Evolutionary conservation across 2,797 vertebrate species (phyloP), one percentile per base, ranked within the genome.

Genomic region (Chrosomus eos): DNA sequence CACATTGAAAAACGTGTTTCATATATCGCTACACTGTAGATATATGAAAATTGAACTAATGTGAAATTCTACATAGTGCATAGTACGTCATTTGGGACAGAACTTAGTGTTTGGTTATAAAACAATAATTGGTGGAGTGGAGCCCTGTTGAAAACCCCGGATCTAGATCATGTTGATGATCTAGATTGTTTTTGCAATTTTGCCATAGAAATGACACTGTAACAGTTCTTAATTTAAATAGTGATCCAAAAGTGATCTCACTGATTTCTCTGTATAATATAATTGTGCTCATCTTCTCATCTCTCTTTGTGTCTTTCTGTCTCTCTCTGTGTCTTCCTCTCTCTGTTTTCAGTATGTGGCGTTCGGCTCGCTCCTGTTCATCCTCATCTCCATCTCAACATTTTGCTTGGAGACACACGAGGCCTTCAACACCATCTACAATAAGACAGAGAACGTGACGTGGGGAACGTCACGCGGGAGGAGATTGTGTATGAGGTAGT

Each of bases 341-440:
- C 66, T 83, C 88, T 92, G 88, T 92, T 89, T 92, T 78, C 95
- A 99, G 98, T 98, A 99, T 68, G 97, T 98, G 94, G 98, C 98
- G 28, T 97, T 99, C 78, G 97, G 95, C 87, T 99, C 98, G 3
- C 97, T 99, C 84, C 97, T 99, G 94, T 99, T 99, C 95, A 99
- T 99, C 94, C 96, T 99, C 93, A 97, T 99, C 93, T 99, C 98
- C 92, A 99, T 99, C 95, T 98, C 98, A 88, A 99, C 98, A 85
- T 99, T 99, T 96, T 99, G 98, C 93, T 95, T 99, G 94, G 98
- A 99, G 96, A 99, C 98, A 86, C 98, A 99, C 0, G 97, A 99
- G 94, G 96, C 94, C 91, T 99, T 99, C 94, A 99, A 99, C 92
- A 98, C 98, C 91, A 98, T 99, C 90, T 97, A 97, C 93, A 99